Evolutionary conservation across 1,140 invertebrate genomes (phyloP).

Genomic region (Agraylea sexmaculata): DNA sequence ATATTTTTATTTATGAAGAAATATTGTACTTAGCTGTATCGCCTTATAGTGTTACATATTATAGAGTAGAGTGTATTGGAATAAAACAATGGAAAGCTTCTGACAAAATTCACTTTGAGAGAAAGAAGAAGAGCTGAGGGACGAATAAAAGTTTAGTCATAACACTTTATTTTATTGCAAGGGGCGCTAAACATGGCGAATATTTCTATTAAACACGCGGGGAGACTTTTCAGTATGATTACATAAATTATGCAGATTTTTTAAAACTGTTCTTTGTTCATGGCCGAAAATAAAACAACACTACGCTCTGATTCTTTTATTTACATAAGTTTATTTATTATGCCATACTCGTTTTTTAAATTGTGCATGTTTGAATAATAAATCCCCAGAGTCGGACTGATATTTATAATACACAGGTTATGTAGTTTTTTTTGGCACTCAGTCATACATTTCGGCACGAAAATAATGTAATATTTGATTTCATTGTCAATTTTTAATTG

Average conservation of each 20-base stretch:
- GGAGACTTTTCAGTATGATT: constrained; percentile 13
- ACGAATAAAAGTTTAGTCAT: constrained; percentile 17
- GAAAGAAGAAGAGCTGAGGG: constrained; percentile 13
- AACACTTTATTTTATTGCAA: constrained; percentile 21
- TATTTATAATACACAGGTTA: no score
- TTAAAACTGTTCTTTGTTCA: no score
- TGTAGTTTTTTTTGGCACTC: no score
- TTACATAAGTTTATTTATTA: no score
- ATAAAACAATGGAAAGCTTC: constrained; percentile 16
- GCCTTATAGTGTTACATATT: not conserved
- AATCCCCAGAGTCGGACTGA: no score
- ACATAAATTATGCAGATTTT: constrained; percentile 20
- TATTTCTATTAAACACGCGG: constrained; percentile 14
- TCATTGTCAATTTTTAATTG: no score
- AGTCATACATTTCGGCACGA: no score
- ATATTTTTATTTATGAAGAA: constrained; percentile 8
- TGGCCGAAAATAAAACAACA: no score
- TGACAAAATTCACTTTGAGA: constrained; percentile 16
- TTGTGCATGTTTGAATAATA: no score
- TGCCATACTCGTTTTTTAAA: no score
- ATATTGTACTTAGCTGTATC: constrained; percentile 1
- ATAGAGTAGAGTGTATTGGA: constrained; percentile 2
- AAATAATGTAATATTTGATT: no score
- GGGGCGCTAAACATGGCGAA: constrained; percentile 12
- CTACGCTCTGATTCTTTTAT: no score